phyloP scores from a whole-genome alignment of 2,797 vertebrate genomes.

The Aythya fuligula region DNA sequence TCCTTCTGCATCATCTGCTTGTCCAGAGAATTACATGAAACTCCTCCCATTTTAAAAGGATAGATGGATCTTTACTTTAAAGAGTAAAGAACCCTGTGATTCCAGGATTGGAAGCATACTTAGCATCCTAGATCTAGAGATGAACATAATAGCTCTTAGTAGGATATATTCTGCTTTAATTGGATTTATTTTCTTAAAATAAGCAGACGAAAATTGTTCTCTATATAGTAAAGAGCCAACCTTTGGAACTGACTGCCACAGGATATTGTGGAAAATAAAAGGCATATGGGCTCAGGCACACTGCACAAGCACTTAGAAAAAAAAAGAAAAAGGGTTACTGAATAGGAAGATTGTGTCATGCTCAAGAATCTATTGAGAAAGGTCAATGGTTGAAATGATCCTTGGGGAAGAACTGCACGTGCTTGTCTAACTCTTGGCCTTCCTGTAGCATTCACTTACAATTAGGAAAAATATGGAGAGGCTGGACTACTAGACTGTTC shows the following conservation, averaged over 20 bases:
- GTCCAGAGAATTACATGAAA: not conserved
- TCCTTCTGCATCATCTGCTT: not conserved
- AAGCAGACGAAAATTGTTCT: not conserved
- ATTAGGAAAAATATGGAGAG: not conserved
- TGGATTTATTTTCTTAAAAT: not conserved
- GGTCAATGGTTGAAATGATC: not conserved
- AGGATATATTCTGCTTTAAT: not conserved
- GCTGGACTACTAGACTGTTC: not conserved
- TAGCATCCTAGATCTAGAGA: not conserved
- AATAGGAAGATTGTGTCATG: not conserved
- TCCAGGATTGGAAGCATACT: not conserved
- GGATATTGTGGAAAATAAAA: not conserved
- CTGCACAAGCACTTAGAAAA: not conserved
- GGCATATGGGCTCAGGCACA: not conserved
- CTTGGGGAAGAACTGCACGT: accelerated
- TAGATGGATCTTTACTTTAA: not conserved
- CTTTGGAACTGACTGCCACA: accelerated
- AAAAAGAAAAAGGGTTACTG: not conserved
- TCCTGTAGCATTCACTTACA: not conserved
- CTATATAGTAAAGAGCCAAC: not conserved
- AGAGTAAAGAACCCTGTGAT: not conserved
- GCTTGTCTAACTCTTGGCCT: not conserved
- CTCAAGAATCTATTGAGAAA: not conserved
- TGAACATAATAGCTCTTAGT: not conserved
- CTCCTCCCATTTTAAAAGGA: not conserved